Base-by-base conservation (phyloP, 2,797 vertebrate genomes). In the Propithecus perrieri region DNA sequence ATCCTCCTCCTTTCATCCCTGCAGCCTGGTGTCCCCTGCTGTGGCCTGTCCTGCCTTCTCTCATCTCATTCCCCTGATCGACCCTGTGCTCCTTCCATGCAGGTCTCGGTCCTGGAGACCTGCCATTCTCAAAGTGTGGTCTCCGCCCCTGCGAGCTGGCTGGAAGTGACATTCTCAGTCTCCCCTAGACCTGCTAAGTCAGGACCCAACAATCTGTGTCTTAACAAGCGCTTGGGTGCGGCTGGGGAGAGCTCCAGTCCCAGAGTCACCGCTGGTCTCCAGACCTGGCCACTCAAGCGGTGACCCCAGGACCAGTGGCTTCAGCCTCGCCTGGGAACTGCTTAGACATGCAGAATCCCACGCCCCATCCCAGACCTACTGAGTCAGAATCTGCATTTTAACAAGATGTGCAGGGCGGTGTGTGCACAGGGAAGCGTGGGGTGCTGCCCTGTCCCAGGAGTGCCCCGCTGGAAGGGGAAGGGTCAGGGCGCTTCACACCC, bases 381-480 rank as follows among this genome's bases (percentile, higher is more conserved):
- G 67, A 53, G 10, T 67, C 57, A 59, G 84, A 46, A 24, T 13
- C 76, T 38, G 28, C 35, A 20, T 10, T 22, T 74, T 46, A 30
- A 50, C 33, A 7, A 20, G 90, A 12, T 0, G 7, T 0, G 5
- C 15, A 26, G 22, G 33, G 63, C 1, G 0, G 8, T 0, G 8
- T 1, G 0, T 9, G 20, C 0, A 0, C 9, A 12, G 33, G 17
- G 1, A 17, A 1, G 0, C 1, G 2, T 0, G n/a, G 57, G 24
- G 7, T 0, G 5, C 6, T 30, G 7, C 35, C 61, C 20, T 22
- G 1, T 18, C 26, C 14, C 1, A 5, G 46, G 57, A 41, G 26
- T 5, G 46, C 20, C 50, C 33, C 0, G 35, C 11, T 6, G 22
- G 22, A 53, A n/a, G 33, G 20, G 22, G 12, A 11, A n/a, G 38